These are phyloP conservation scores for Echinarachnius parma DNA, from an alignment of 53 echinoderm and acorn worm genomes.

Conservation along the genomic window DNA sequence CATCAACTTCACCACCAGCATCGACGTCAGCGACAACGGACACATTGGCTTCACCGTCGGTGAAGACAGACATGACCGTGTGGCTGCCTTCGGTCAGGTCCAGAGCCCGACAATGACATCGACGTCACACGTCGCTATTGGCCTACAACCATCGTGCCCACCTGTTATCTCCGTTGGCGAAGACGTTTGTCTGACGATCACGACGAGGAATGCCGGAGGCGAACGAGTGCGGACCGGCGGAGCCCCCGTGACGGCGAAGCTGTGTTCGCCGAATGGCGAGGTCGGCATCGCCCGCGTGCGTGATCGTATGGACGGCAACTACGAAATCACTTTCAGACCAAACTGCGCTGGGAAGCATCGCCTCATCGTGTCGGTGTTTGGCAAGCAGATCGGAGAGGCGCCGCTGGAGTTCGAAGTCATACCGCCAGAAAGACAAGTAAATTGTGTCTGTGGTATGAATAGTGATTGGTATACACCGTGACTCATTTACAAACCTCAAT, in stretches of 20 bases:
- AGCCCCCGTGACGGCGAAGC: conserved; percentile 78
- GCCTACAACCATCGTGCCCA: conserved; percentile 51
- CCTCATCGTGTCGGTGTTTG: conserved; percentile 80
- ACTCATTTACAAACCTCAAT: too few species aligned
- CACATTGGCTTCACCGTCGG: conserved; percentile 64
- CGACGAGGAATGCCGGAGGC: conserved; percentile 61
- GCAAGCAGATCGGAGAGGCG: conserved; percentile 76
- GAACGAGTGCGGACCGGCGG: conserved; percentile 55
- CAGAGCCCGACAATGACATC: conserved; percentile 51
- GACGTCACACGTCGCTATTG: conserved; percentile 49
- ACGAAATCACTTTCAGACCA: conserved; percentile 85
- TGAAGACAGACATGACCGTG: conserved; percentile 41
- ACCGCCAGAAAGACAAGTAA: conserved; percentile 63
- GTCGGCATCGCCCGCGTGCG: conserved; percentile 85
- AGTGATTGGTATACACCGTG: too few species aligned
- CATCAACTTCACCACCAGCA: conserved; percentile 50
- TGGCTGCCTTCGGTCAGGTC: conserved; percentile 53
- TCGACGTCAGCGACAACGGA: conserved; percentile 75
- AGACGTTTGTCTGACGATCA: conserved; percentile 60
- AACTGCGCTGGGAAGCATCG: conserved; percentile 81
- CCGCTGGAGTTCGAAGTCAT: conserved; percentile 76
- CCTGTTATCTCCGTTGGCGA: conserved; percentile 68
- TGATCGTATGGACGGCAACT: conserved; percentile 78
- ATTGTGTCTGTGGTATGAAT: too few species aligned
- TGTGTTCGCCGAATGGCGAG: conserved; percentile 88